These are phyloP conservation scores for Cyclargus thomasi DNA, from an alignment of 1,140 invertebrate genomes.

Conservation along the genomic window DNA sequence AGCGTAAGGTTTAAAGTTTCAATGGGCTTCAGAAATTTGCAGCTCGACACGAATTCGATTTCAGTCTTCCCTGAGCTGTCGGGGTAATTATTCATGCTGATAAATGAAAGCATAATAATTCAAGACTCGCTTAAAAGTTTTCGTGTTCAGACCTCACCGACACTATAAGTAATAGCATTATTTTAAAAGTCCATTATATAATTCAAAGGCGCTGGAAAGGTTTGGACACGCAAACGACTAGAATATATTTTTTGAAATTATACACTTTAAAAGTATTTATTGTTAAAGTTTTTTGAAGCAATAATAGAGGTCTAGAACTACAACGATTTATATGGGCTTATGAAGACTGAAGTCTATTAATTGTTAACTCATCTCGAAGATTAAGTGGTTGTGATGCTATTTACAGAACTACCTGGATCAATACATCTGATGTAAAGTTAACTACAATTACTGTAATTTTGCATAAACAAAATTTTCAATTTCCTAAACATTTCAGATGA, in stretches of 20 bases:
- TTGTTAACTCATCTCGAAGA: slow-evolving; percentile 14
- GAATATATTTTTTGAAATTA: slow-evolving; percentile 12
- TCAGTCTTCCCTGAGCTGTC: slow-evolving; percentile 57
- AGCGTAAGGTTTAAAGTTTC: slow-evolving; percentile 8
- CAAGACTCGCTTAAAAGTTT: slow-evolving; percentile 58
- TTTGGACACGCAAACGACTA: slow-evolving; percentile 4
- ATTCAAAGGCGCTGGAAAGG: neutral
- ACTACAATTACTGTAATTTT: neutral
- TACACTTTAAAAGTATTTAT: slow-evolving; percentile 1
- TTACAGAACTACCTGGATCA: neutral
- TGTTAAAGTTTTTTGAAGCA: slow-evolving; percentile 3
- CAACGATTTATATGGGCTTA: neutral
- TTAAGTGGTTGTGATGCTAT: slow-evolving; percentile 31
- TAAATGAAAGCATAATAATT: slow-evolving; percentile 68
- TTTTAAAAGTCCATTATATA: slow-evolving; percentile 11
- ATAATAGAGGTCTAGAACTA: slow-evolving; percentile 8
- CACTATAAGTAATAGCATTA: slow-evolving; percentile 16
- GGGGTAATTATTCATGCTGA: slow-evolving; percentile 63
- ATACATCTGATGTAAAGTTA: neutral
- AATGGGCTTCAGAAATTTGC: neutral
- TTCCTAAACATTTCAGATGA: neutral
- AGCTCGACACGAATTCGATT: slow-evolving; percentile 33
- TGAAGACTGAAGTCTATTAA: slow-evolving; percentile 10
- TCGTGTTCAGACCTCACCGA: slow-evolving; percentile 32
- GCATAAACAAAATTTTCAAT: neutral